Conservation (phyloP, 2,113 vertebrate species). For the Micronisus gabar region DNA sequence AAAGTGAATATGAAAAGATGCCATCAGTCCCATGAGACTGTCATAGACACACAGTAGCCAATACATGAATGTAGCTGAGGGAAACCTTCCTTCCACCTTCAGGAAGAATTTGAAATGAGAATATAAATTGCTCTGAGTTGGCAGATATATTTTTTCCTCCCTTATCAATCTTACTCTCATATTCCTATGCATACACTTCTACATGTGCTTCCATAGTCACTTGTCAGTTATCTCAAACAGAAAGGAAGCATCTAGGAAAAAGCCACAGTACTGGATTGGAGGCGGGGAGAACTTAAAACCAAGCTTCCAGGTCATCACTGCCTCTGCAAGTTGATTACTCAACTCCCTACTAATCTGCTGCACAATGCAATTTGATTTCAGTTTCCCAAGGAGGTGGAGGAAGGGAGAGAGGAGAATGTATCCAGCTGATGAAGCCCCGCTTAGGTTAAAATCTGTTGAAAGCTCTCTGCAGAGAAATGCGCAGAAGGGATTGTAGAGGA, state of each 20-base stretch:
- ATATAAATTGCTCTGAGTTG: neutral
- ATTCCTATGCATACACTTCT: neutral
- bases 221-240: neutral
- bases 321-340: neutral
- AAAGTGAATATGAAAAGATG: neutral
- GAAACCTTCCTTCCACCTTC: neutral
- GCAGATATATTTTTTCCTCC: neutral
- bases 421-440: neutral
- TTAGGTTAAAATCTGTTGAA: neutral
- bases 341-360: neutral
- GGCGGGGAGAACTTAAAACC: neutral
- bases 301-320: neutral
- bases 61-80: fast-evolving
- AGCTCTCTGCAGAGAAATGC: neutral
- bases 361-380: constrained; percentile 16
- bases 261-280: neutral
- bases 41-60: neutral
- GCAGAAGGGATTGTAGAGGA: neutral
- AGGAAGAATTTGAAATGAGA: neutral
- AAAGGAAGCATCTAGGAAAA: neutral
- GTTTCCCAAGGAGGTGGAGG: neutral
- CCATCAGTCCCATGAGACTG: neutral
- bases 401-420: neutral
- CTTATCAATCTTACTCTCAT: neutral
- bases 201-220: neutral